A percentile compares a stretch with the other conserved stretches of the same genome.
Evolutionary conservation across 2,113 vertebrate species (phyloP).

Genomic region (Gallinago media): DNA sequence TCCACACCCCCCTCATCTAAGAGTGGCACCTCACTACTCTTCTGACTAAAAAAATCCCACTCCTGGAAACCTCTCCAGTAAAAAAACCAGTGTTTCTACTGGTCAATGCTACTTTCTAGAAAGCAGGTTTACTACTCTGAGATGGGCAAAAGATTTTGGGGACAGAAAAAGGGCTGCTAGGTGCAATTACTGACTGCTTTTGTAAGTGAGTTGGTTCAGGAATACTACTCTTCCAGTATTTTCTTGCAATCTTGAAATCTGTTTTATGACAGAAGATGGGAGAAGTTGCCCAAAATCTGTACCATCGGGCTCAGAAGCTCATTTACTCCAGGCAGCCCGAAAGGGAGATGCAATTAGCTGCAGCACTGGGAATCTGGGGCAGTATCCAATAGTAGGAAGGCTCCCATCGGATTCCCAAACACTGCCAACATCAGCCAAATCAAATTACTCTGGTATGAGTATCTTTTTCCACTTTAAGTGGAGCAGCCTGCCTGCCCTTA

Average conservation of each 20-base stretch:
- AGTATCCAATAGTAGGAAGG: slow-evolving; percentile 11
- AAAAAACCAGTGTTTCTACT: neutral
- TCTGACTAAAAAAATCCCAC: fast-evolving
- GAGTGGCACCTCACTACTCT: neutral
- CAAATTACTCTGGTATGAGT: neutral
- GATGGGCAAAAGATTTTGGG: neutral
- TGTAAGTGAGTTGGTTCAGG: neutral
- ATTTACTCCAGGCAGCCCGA: neutral
- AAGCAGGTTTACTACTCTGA: neutral
- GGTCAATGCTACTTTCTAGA: neutral
- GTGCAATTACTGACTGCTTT: neutral
- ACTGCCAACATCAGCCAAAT: slow-evolving; percentile 8
- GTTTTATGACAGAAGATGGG: neutral
- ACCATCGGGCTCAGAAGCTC: neutral
- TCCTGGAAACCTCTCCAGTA: neutral
- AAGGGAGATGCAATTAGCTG: slow-evolving; percentile 28
- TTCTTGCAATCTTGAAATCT: neutral
- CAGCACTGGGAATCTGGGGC: slow-evolving; percentile 15
- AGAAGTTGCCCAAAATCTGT: neutral
- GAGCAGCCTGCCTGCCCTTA: slow-evolving; percentile 25
- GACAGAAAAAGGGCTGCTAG: neutral
- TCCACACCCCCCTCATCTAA: too few relatives aligned
- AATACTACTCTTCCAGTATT: neutral
- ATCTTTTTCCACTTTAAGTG: slow-evolving; percentile 32
- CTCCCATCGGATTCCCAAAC: slow-evolving; percentile 24